Evolutionary conservation across 2,888 invertebrate species (phyloP), one percentile per base, ranked within the genome.

Genomic region (Euplagia quadripunctaria): DNA sequence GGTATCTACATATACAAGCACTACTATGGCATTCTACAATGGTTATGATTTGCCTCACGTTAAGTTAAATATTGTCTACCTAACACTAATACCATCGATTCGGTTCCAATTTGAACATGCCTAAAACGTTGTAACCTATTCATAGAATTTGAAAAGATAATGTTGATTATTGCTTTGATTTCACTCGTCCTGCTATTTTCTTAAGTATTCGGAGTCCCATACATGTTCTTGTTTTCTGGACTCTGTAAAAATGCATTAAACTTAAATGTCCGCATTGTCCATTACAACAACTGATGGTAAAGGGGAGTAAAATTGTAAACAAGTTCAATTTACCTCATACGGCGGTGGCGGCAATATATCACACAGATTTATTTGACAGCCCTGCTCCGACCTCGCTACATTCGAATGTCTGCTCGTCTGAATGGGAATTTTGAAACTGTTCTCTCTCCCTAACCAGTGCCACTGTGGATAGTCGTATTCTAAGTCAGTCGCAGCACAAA

Each of bases 341-440:
- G 96, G 96, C 64, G 96, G 96, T 82, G 97, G 97, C 76, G 97
- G 97, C 83, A 97, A 89, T 96, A 97, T 96, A 92, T 97, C 97
- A 92, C 97, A 97, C 94, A 97, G 96, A 93, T 97, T 97, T 88
- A 96, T 94, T 93, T 96, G 96, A 93, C 96, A 96, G 90, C 95
- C 94, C 88, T 95, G 95, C 86, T 95, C 96, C 87, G 95, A 94
- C 89, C 94, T 93, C 87, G 93, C 92, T 85, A 93, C 93, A 85
- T 93, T 94, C 88, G 95, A 94, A 90, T 95, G 93, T 91, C 95
- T 92, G 85, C 94, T 88, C 85, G 92, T 89, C 89, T 92, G 95
- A 88, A 95, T 93, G 85, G 95, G 95, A 89, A 95, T 96, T 94
- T 95, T 95, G 93, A 96, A 96, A 91, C 95, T 96, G 90, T 96